These are phyloP conservation scores for Hyles lineata DNA, from an alignment of 2,888 invertebrate species.

Conservation along the genomic window DNA sequence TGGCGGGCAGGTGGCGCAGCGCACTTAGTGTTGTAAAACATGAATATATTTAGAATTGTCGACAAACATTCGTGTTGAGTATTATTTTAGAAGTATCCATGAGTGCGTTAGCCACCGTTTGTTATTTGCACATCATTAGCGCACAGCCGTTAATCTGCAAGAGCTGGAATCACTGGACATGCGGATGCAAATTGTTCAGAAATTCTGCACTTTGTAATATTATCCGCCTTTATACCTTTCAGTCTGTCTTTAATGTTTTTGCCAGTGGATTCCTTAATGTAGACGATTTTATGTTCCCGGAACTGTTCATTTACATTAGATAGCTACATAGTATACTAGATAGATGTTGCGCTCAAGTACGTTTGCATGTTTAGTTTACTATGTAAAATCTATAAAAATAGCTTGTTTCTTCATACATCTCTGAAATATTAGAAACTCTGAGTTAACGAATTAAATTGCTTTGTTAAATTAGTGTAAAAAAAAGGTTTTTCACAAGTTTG, in stretches of 20 bases:
- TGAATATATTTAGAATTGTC: background rate
- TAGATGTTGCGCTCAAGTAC: too few relatives aligned
- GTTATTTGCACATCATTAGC: slow-evolving; percentile 14
- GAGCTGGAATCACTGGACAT: background rate
- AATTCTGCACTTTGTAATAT: slow-evolving; percentile 18
- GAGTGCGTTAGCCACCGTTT: background rate
- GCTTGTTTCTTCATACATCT: too few relatives aligned
- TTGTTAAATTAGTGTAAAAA: too few relatives aligned
- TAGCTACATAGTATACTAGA: background rate
- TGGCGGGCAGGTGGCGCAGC: background rate
- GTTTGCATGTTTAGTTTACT: too few relatives aligned
- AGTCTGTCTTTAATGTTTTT: slow-evolving; percentile 1
- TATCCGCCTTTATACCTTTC: slow-evolving; percentile 4
- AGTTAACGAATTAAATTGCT: too few relatives aligned
- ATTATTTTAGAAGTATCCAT: slow-evolving; percentile 3
- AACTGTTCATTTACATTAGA: background rate
- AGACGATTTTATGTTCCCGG: slow-evolving; percentile 10
- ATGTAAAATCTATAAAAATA: too few relatives aligned
- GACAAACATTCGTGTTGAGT: background rate
- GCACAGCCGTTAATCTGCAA: background rate
- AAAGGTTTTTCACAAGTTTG: too few relatives aligned
- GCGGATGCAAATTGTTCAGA: slow-evolving; percentile 5
- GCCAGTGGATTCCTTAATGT: background rate
- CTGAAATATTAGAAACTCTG: too few relatives aligned
- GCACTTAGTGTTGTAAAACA: background rate